Evolutionary conservation across 2,888 invertebrate genomes (phyloP), one percentile per base, ranked within the genome.

Genomic region (Protonemura montana): DNA sequence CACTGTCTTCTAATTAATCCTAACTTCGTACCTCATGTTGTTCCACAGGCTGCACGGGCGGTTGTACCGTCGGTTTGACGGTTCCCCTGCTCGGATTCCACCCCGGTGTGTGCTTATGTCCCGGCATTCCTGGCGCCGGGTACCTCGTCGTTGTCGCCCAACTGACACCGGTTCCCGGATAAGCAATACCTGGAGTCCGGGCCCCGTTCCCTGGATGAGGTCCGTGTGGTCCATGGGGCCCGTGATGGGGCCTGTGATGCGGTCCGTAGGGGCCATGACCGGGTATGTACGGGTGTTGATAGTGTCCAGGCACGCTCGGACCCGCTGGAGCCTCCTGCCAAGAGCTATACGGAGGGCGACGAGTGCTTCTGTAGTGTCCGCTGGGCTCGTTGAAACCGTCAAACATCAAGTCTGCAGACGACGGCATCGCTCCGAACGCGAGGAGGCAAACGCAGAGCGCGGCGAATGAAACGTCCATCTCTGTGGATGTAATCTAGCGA

Each of bases 321-420:
- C 21, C 13, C 21, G 59, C 6, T 21, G 59, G 59, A 21, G 16
- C 59, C 59, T 59, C 59, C 59, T 2, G 59, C 59, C 59, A 59
- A 10, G 13, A 21, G 21, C 21, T 2, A 59, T 21, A 59, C 59
- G 21, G 16, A 10, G 59, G 59, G 13, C 59, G 59, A 16, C 59
- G 59, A 59, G 59, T 59, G 13, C 16, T 59, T 59, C 59, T 10
- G 78, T 27, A 78, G 13, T 78, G 78, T 13, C 26, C 28, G 7
- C 27, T 26, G 28, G 78, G 78, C 78, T 78, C 78, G 78, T 78
- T 26, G 78, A 27, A 78, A 1, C 59, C 59, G 59, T 59, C 59
- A 21, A 59, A 59, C 59, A 59, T 59, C 3, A 59, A 21, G 13
- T 59, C 59, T 59, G 16, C 59, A 10, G 59, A 59, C 59, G 59